Conservation (phyloP, 2,888 invertebrate genomes). For the Eristalis arbustorum region DNA sequence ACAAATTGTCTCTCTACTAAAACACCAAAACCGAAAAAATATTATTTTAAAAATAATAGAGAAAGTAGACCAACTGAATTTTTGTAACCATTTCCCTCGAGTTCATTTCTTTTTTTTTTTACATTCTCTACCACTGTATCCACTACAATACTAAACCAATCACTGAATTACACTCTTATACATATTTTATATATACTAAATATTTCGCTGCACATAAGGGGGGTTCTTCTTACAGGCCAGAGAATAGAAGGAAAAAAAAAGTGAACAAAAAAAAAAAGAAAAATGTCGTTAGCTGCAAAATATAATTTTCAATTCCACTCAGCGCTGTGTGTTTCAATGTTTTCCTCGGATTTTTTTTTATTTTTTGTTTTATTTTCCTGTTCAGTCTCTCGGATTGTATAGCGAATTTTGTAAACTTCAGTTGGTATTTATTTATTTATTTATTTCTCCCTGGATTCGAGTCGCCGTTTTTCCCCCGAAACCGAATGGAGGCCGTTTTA, state of each 20-base stretch:
- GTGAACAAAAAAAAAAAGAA: background rate
- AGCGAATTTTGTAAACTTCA: no score
- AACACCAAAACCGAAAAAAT: background rate
- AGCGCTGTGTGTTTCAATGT: no score
- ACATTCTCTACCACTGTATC: slow-evolving; percentile 31
- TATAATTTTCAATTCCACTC: background rate
- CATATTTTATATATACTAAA: background rate
- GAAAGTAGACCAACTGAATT: slow-evolving; percentile 47
- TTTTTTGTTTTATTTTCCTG: background rate
- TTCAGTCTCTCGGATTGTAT: background rate
- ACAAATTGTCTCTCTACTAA: background rate
- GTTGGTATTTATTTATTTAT: background rate
- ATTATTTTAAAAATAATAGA: slow-evolving; percentile 39
- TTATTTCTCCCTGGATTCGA: background rate
- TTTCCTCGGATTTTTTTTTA: background rate
- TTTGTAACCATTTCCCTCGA: background rate
- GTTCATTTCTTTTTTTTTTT: background rate
- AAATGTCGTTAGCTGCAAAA: background rate
- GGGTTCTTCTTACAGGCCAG: background rate
- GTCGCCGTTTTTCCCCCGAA: background rate
- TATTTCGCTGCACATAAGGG: slow-evolving; percentile 3
- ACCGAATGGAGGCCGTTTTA: background rate
- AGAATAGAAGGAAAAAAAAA: background rate
- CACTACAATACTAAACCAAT: slow-evolving; percentile 12
- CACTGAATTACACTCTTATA: background rate